phyloP scores from a whole-genome alignment of 2,888 invertebrate species.

The Caenorhabditis japonica region DNA sequence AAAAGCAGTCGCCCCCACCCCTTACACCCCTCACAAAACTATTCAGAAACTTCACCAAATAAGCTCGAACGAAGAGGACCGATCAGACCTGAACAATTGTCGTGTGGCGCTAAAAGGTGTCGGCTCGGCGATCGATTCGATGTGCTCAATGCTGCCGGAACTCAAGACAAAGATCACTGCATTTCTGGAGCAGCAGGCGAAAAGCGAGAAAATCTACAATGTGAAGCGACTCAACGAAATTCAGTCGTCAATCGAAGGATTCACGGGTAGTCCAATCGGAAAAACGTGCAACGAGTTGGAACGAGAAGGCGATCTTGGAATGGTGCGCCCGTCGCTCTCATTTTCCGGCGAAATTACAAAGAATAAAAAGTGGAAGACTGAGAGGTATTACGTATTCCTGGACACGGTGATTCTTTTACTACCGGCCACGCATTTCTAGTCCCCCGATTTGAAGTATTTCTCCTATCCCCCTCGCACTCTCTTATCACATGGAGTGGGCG shows the following conservation, averaged over 20 bases:
- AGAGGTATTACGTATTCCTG: conserved; percentile 40
- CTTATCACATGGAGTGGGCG: no score
- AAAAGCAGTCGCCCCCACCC: no score
- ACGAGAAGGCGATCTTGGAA: conserved; percentile 61
- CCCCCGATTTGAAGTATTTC: no score
- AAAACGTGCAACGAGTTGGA: conserved; percentile 67
- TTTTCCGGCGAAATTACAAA: conserved; percentile 39
- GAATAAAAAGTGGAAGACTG: conserved; percentile 67
- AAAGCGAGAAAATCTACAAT: conserved; percentile 59
- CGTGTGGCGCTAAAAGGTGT: conserved; percentile 48
- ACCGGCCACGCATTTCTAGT: no score
- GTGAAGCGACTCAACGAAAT: conserved; percentile 64
- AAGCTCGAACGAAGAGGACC: conserved; percentile 64
- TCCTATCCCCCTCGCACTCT: no score
- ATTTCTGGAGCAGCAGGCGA: conserved; percentile 52
- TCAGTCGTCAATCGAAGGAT: conserved; percentile 73
- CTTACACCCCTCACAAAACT: no score
- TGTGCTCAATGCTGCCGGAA: conserved; percentile 32
- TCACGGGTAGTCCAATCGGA: conserved; percentile 73
- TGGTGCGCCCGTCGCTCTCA: conserved; percentile 58
- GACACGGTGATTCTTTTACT: no score
- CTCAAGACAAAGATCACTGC: conserved; percentile 37
- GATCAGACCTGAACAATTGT: conserved; percentile 64
- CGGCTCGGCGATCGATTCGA: conserved; percentile 32
- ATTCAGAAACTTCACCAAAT: conserved; percentile 63